Conservation (phyloP, 2,888 invertebrate genomes). For the Camptogramma bilineatum region DNA sequence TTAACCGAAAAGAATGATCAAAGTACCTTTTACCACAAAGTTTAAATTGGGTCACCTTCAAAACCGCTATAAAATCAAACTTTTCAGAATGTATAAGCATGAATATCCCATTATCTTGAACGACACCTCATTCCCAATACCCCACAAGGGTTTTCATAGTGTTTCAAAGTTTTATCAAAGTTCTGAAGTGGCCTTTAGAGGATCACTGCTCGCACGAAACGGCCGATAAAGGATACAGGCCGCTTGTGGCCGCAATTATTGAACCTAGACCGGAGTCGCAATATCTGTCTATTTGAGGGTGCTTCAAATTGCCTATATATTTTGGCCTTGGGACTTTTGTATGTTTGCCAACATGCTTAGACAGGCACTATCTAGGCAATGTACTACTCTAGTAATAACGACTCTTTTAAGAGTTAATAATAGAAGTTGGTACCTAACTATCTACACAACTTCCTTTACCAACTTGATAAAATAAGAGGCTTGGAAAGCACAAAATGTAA, state of each 20-base stretch:
- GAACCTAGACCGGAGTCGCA: conserved; percentile 27
- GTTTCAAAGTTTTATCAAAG: conserved; percentile 35
- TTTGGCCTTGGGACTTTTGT: background rate
- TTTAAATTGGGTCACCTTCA: conserved; percentile 18
- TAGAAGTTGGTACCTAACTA: too few species aligned
- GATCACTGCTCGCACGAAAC: conserved; percentile 26
- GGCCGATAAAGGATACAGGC: conserved; percentile 26
- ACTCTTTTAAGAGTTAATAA: too few species aligned
- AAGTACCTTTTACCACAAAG: conserved; percentile 13
- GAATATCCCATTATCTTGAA: conserved; percentile 32
- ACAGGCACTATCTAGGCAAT: too few species aligned
- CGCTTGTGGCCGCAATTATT: conserved; percentile 28
- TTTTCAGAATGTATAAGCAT: conserved; percentile 23
- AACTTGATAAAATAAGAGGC: too few species aligned
- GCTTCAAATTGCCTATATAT: conserved; percentile 9
- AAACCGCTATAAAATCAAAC: conserved; percentile 27
- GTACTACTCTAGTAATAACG: too few species aligned
- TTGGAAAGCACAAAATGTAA: too few species aligned
- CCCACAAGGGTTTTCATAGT: conserved; percentile 30
- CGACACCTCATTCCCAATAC: conserved; percentile 31
- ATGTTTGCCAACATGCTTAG: too few species aligned
- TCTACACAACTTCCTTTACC: too few species aligned
- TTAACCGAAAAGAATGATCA: conserved; percentile 8
- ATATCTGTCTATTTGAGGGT: conserved; percentile 26
- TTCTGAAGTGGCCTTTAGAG: conserved; percentile 31